phyloP scores from a whole-genome alignment of 1,140 invertebrate genomes.

The Drosophila cardini region DNA sequence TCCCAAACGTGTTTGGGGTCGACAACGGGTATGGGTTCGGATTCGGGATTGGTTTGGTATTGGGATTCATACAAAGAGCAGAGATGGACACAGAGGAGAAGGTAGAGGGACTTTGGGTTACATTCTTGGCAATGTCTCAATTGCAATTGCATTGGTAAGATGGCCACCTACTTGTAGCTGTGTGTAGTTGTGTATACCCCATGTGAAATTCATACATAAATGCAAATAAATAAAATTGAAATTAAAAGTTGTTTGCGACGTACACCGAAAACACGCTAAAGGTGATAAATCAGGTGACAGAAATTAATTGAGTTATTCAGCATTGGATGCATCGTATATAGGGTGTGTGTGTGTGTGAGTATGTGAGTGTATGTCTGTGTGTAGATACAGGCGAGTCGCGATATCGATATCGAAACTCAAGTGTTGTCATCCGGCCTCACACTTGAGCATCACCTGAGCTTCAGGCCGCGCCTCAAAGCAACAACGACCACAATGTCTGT shows the following conservation, averaged over 20 bases:
- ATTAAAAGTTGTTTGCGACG: constrained; percentile 74
- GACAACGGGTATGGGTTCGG: neutral
- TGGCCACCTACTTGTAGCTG: constrained; percentile 66
- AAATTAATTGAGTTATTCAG: constrained; percentile 85
- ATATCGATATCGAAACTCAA: constrained; percentile 59
- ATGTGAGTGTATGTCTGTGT: constrained; percentile 42
- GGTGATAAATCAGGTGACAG: constrained; percentile 84
- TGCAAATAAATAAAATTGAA: constrained; percentile 81
- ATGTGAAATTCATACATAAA: constrained; percentile 65
- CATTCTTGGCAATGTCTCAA: constrained; percentile 68
- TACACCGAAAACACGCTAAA: constrained; percentile 65
- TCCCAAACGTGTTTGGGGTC: constrained; percentile 24
- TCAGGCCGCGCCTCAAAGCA: constrained; percentile 60
- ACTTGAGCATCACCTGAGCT: constrained; percentile 50
- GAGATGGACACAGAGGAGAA: neutral
- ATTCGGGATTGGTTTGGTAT: neutral
- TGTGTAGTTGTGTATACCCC: constrained; percentile 20
- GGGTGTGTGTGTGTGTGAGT: constrained; percentile 9
- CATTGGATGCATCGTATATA: constrained; percentile 59
- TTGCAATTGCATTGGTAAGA: constrained; percentile 50
- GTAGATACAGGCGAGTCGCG: constrained; percentile 44
- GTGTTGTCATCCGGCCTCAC: constrained; percentile 57
- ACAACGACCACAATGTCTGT: constrained; percentile 29
- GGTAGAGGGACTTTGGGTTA: neutral
- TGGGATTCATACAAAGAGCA: neutral